phyloP scores from a whole-genome alignment of 2,113 vertebrate species.

The Acrocephalus arundinaceus region DNA sequence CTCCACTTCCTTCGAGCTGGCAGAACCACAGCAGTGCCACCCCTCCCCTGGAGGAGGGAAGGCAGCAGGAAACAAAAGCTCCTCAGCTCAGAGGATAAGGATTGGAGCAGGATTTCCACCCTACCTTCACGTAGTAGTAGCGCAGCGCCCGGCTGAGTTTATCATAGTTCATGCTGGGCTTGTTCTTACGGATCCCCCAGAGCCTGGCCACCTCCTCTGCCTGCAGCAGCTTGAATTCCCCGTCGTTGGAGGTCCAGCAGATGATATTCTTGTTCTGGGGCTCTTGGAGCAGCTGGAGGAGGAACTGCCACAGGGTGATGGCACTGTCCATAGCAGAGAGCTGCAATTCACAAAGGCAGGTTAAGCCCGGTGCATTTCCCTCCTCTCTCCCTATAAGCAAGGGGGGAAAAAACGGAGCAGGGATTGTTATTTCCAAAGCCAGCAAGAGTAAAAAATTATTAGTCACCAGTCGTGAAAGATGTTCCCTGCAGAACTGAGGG shows the following conservation, averaged over 20 bases:
- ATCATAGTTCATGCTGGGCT: conserved; percentile 98
- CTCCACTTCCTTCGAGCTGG: background rate
- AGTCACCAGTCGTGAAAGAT: conserved; percentile 18
- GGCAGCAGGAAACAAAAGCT: conserved; percentile 5
- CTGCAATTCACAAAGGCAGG: conserved; percentile 63
- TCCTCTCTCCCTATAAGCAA: background rate
- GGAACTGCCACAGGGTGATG: conserved; percentile 98
- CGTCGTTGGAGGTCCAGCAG: conserved; percentile 94
- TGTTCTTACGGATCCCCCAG: conserved; percentile 97
- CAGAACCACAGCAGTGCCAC: background rate
- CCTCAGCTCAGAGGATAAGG: background rate
- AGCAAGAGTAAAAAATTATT: conserved; percentile 40
- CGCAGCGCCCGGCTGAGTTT: conserved; percentile 96
- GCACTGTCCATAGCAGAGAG: conserved; percentile 94
- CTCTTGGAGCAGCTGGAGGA: conserved; percentile 94
- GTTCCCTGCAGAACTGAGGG: conserved; percentile 34
- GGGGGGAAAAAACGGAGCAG: background rate
- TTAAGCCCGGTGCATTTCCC: background rate
- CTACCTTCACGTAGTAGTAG: conserved; percentile 99
- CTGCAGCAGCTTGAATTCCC: conserved; percentile 96
- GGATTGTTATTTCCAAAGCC: conserved; percentile 37
- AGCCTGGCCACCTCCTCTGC: conserved; percentile 96
- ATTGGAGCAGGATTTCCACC: background rate
- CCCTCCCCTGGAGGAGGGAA: background rate
- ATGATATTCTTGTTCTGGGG: conserved; percentile 90